A percentile compares a stretch with the other conserved stretches of the same genome.
Conservation (phyloP, 2,113 vertebrate species). For the Boulengerochromis microlepis region DNA sequence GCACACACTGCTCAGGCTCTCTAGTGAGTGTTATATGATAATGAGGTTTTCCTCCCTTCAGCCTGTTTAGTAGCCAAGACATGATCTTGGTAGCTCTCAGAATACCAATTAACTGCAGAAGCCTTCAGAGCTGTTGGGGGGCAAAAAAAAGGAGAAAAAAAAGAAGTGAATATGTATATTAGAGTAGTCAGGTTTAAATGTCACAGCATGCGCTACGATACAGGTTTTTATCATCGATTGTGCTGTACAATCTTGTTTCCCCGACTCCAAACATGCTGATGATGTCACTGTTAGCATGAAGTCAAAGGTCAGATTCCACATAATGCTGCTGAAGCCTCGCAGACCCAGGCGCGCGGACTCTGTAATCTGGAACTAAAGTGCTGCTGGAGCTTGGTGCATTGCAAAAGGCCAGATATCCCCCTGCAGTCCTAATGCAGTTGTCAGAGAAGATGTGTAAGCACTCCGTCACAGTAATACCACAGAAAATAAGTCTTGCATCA, state of each 20-base stretch:
- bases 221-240: background rate
- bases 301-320: constrained; percentile 53
- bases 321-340: constrained; percentile 4
- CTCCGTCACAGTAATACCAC: background rate
- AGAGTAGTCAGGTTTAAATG: constrained; percentile 4
- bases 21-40: constrained; percentile 10
- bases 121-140: background rate
- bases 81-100: background rate
- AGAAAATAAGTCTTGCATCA: background rate
- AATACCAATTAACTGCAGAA: constrained; percentile 17
- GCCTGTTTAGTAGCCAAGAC: background rate
- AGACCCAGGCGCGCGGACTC: constrained; percentile 4
- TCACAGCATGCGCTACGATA: background rate
- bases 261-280: background rate
- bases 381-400: constrained; percentile 11
- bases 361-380: constrained; percentile 32
- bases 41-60: constrained; percentile 3
- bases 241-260: background rate
- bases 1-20: background rate
- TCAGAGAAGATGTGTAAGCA: constrained; percentile 20
- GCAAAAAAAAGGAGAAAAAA: background rate
- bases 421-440: constrained; percentile 2
- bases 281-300: constrained; percentile 19
- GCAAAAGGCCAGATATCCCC: constrained; percentile 40
- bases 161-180: background rate